Evolutionary conservation across 2,113 vertebrate genomes (phyloP).

Genomic region (Alces alces): DNA sequence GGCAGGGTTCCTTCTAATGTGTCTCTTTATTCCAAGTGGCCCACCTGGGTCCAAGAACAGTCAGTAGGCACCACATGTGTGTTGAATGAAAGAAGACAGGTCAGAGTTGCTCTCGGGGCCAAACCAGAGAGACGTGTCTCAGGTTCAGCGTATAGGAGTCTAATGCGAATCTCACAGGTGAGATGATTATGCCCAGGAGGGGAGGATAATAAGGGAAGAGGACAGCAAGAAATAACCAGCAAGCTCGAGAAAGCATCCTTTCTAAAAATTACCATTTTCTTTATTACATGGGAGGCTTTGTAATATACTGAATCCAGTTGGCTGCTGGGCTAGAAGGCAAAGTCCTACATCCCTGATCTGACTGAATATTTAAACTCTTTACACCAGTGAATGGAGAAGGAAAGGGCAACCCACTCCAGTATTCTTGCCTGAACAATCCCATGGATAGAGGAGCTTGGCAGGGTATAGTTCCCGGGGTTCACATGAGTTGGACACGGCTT

Average conservation of each 20-base stretch:
- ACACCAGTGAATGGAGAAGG: background rate
- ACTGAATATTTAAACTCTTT: background rate
- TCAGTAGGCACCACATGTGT: too few species aligned
- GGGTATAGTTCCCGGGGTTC: background rate
- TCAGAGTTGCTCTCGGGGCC: background rate
- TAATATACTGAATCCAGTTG: background rate
- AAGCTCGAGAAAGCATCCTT: background rate
- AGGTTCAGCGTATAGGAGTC: background rate
- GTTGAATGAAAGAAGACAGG: background rate
- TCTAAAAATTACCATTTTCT: background rate
- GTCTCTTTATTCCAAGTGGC: too few species aligned
- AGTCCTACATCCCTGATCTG: background rate
- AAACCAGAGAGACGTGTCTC: background rate
- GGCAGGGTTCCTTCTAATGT: background rate
- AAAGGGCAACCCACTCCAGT: background rate
- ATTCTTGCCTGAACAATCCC: background rate
- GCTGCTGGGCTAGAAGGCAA: background rate
- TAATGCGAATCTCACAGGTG: background rate
- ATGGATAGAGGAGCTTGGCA: background rate
- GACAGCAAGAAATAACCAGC: background rate
- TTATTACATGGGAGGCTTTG: background rate
- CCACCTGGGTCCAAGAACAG: fast-evolving
- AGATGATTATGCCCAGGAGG: too few species aligned
- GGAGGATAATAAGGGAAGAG: background rate
- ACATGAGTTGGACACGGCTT: fast-evolving